A percentile compares a stretch with the other conserved stretches of the same genome.
Evolutionary conservation across 2,113 vertebrate genomes (phyloP).

Genomic region (Lophura nycthemera): DNA sequence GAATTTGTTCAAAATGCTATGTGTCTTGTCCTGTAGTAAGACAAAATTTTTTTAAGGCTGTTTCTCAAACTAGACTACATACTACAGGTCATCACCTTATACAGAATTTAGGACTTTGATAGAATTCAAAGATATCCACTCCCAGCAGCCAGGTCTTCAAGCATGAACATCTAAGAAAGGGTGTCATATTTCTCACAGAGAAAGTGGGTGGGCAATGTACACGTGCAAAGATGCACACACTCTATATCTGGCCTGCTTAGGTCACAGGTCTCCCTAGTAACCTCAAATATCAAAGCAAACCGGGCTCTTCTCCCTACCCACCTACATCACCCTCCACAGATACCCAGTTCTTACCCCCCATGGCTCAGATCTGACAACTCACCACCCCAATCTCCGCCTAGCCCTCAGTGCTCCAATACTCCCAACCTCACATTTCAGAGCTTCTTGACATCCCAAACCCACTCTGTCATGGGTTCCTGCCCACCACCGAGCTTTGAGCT

Average conservation of each 20-base stretch:
- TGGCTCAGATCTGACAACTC: not conserved
- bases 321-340: too few species aligned
- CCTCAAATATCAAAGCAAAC: not conserved
- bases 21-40: not conserved
- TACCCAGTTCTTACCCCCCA: not conserved
- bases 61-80: not conserved
- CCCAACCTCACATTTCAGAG: not conserved
- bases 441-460: not conserved
- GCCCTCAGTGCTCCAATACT: not conserved
- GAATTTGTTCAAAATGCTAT: not conserved
- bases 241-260: not conserved
- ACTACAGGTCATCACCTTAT: not conserved
- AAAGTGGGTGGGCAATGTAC: not conserved
- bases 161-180: not conserved
- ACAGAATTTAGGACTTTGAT: not conserved
- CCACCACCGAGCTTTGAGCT: not conserved
- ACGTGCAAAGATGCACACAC: too few species aligned
- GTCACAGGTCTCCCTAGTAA: not conserved
- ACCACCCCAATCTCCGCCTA: too few species aligned
- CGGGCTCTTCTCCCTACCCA: not conserved
- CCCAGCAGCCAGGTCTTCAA: not conserved
- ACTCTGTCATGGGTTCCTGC: not conserved
- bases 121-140: not conserved
- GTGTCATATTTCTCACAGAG: not conserved
- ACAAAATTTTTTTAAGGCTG: not conserved